phyloP scores from a whole-genome alignment of 2,797 vertebrate species.

The Clamator glandarius region DNA sequence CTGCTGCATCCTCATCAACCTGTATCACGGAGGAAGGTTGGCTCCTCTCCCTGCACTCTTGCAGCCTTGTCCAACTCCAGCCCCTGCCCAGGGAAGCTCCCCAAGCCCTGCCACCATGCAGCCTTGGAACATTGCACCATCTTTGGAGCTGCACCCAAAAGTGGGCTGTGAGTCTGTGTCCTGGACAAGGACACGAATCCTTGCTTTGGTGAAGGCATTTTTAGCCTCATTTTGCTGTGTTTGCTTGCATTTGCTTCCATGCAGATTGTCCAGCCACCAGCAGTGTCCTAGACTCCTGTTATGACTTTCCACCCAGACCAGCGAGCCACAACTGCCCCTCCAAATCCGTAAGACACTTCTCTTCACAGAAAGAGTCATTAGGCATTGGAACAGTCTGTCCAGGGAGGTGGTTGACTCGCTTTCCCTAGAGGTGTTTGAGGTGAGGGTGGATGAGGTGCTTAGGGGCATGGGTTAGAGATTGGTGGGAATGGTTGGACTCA shows the following conservation, averaged over 20 bases:
- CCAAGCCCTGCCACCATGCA: neutral
- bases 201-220: neutral
- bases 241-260: neutral
- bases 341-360: neutral
- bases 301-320: neutral
- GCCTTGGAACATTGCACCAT: neutral
- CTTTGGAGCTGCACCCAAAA: neutral
- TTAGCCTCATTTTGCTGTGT: neutral
- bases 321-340: neutral
- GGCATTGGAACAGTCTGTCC: no score
- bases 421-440: no score
- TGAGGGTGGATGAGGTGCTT: no score
- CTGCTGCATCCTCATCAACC: no score
- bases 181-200: neutral
- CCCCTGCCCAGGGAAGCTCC: neutral
- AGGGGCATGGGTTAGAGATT: no score
- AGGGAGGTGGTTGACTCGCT: no score
- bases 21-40: neutral
- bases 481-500: no score
- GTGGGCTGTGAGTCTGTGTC: neutral
- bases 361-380: no score
- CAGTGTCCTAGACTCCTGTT: neutral
- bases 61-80: neutral
- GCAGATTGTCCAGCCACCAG: neutral
- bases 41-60: neutral